Conservation (phyloP, 2,797 vertebrate genomes). For the Gallinago solitaria region DNA sequence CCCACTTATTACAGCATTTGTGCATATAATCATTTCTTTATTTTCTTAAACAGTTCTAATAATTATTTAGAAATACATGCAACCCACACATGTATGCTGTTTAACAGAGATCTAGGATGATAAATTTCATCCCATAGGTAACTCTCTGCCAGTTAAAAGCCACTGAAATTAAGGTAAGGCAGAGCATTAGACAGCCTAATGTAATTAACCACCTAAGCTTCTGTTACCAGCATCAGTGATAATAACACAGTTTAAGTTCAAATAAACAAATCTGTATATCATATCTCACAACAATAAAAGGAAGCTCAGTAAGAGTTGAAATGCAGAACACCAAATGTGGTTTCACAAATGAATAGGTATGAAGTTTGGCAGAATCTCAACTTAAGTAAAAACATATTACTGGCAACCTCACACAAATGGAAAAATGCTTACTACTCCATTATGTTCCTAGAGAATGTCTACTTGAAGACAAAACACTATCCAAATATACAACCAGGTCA, state of each 20-base stretch:
- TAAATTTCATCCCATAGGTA: background rate
- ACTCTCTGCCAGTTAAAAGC: background rate
- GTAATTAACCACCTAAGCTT: background rate
- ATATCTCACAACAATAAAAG: background rate
- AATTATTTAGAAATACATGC: background rate
- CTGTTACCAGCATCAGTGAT: background rate
- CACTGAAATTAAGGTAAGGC: background rate
- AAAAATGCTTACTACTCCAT: constrained; percentile 38
- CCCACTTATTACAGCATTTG: background rate
- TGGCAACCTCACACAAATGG: background rate
- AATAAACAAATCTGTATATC: background rate
- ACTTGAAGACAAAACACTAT: constrained; percentile 8
- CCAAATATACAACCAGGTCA: background rate
- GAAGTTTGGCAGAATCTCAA: constrained; percentile 34
- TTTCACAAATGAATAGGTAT: constrained; percentile 36
- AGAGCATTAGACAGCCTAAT: background rate
- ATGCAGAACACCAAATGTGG: background rate
- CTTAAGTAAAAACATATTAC: constrained; percentile 39
- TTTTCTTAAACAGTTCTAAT: background rate
- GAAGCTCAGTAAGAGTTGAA: background rate
- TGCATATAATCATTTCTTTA: background rate
- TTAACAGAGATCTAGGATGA: background rate
- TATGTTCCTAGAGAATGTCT: background rate
- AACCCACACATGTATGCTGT: background rate
- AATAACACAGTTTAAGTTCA: background rate